Conservation (phyloP, 2,797 vertebrate species). For the Sebastes ruberrimus region DNA sequence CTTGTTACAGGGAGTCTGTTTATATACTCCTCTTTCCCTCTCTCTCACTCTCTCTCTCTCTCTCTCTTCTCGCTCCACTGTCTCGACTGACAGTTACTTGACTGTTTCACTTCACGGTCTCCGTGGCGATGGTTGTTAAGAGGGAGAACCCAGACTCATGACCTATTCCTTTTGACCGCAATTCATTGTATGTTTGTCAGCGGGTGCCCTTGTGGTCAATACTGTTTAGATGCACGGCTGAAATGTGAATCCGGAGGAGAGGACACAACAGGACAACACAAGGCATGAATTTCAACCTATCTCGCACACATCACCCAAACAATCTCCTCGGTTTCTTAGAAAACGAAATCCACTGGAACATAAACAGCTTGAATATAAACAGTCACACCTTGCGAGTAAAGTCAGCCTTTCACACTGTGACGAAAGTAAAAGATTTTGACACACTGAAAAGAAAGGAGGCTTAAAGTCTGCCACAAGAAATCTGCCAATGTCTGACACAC, state of each 20-base stretch:
- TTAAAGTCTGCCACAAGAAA: conserved; percentile 29
- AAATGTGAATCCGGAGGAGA: conserved; percentile 57
- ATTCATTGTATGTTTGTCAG: conserved; percentile 72
- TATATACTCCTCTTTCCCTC: conserved; percentile 62
- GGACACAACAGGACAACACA: conserved; percentile 54
- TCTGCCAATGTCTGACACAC: conserved; percentile 34
- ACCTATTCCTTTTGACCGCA: conserved; percentile 63
- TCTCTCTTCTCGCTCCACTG: conserved; percentile 65
- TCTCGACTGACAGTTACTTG: conserved; percentile 77
- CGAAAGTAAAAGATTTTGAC: conserved; percentile 11
- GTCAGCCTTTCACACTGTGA: conserved; percentile 11
- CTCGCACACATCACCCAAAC: conserved; percentile 30
- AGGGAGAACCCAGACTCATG: conserved; percentile 58
- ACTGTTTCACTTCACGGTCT: conserved; percentile 76
- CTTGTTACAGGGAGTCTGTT: conserved; percentile 79
- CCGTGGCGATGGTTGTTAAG: conserved; percentile 70
- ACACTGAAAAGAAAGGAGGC: background rate
- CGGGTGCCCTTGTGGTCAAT: conserved; percentile 67
- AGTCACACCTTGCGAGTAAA: conserved; percentile 12
- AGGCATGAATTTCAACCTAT: conserved; percentile 35
- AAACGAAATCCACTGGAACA: conserved; percentile 19
- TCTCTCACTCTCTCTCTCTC: conserved; percentile 26
- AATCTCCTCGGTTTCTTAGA: conserved; percentile 5
- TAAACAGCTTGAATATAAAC: conserved; percentile 38
- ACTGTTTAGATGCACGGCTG: conserved; percentile 64